Percentiles rank a stretch among this genome's conserved stretches.
Conservation (phyloP, 2,888 invertebrate species). For the Magallana nippona region DNA sequence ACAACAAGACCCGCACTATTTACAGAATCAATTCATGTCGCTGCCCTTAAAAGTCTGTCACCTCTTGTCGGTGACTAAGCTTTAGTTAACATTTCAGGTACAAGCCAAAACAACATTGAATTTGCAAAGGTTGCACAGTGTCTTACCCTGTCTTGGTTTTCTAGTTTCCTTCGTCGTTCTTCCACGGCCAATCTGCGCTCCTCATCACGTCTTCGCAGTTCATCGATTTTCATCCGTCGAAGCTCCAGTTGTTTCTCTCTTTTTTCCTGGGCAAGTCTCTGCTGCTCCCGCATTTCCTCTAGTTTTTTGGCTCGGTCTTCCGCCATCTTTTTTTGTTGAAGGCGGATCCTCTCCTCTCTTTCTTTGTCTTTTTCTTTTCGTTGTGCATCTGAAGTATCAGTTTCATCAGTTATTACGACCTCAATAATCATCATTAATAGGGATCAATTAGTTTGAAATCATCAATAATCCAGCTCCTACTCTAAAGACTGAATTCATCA, state of each 20-base stretch:
- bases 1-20: too few relatives aligned
- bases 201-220: slow-evolving; percentile 69
- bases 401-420: slow-evolving; percentile 38
- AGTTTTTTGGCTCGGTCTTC: slow-evolving; percentile 71
- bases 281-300: slow-evolving; percentile 73
- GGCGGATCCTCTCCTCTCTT: slow-evolving; percentile 69
- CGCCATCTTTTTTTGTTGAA: slow-evolving; percentile 66
- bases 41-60: background rate
- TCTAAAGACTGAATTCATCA: background rate
- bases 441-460: background rate
- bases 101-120: too few relatives aligned
- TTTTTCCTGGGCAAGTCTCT: slow-evolving; percentile 72
- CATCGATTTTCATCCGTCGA: slow-evolving; percentile 71
- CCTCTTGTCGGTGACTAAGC: background rate
- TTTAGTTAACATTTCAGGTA: background rate
- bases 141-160: slow-evolving; percentile 70
- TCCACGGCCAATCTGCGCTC: slow-evolving; percentile 73
- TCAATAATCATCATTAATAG: slow-evolving; percentile 41
- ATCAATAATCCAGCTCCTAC: background rate
- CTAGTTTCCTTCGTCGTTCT: slow-evolving; percentile 68
- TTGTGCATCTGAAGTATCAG: slow-evolving; percentile 38
- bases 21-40: too few relatives aligned
- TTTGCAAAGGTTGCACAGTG: too few relatives aligned
- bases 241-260: slow-evolving; percentile 73
- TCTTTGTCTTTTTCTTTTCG: slow-evolving; percentile 70